phyloP scores from a whole-genome alignment of 2,888 invertebrate genomes.

The Archips crataeganus region DNA sequence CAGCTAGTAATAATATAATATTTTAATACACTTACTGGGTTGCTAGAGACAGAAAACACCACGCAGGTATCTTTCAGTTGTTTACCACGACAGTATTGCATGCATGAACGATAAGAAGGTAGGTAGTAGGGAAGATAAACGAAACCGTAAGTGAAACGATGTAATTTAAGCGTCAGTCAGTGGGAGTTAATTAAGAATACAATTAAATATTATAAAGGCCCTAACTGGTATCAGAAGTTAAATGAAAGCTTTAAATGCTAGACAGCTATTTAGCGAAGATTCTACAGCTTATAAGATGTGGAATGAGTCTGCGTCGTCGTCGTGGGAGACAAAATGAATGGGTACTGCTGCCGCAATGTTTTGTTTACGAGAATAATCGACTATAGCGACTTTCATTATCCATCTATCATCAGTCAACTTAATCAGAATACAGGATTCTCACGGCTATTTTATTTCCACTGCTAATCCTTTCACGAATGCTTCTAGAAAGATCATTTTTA shows the following conservation, averaged over 20 bases:
- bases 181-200: not conserved
- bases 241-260: not conserved
- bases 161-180: not conserved
- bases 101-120: conserved; percentile 37
- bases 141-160: conserved; percentile 6
- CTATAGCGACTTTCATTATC: conserved; percentile 72
- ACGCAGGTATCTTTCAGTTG: conserved; percentile 26
- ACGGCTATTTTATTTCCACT: conserved; percentile 45
- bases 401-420: conserved; percentile 51
- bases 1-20: not conserved
- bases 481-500: not conserved
- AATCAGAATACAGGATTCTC: conserved; percentile 51
- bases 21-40: not conserved
- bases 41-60: not conserved
- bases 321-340: conserved; percentile 82
- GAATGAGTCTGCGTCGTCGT: conserved; percentile 62
- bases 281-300: conserved; percentile 57
- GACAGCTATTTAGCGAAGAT: not conserved
- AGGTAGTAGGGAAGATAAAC: conserved; percentile 16
- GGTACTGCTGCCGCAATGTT: conserved; percentile 47
- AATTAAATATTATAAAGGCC: not conserved
- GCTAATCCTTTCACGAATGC: conserved; percentile 34
- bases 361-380: conserved; percentile 69
- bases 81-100: conserved; percentile 37
- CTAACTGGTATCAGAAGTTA: not conserved